A percentile compares a stretch with the other conserved stretches of the same genome.
phyloP scores from a whole-genome alignment of 2,797 vertebrate species.

The Loris lydekkerianus region DNA sequence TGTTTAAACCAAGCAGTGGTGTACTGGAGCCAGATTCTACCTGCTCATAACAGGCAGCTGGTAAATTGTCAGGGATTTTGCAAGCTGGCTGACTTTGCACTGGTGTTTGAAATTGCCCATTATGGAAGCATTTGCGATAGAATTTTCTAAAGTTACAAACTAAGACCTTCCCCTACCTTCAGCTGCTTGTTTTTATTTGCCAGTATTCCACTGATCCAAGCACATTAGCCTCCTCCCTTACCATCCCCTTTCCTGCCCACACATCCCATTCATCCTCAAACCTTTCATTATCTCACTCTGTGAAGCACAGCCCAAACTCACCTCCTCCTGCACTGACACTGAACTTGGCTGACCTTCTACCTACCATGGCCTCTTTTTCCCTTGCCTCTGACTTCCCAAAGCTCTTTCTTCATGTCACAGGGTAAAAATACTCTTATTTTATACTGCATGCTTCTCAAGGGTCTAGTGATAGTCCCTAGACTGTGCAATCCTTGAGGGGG shows the following conservation, averaged over 20 bases:
- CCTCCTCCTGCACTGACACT: not conserved
- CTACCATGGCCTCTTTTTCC: accelerated
- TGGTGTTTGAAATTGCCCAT: not conserved
- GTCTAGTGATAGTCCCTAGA: not conserved
- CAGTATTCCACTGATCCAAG: not conserved
- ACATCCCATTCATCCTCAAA: not conserved
- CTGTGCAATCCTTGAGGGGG: not conserved
- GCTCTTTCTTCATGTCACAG: not conserved
- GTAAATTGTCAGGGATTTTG: not conserved
- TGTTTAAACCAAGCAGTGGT: not conserved
- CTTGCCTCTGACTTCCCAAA: not conserved
- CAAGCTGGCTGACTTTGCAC: not conserved
- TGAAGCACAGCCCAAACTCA: not conserved
- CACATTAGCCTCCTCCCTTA: not conserved
- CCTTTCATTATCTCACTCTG: not conserved
- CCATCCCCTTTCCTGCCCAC: not conserved
- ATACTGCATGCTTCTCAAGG: not conserved
- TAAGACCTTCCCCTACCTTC: not conserved
- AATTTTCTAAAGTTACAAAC: not conserved
- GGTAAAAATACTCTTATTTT: not conserved
- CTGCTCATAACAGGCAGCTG: not conserved
- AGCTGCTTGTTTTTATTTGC: not conserved
- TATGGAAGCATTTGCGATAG: not conserved
- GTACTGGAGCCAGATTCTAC: not conserved
- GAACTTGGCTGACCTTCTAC: too few relatives aligned